Evolutionary conservation across 2,888 invertebrate species (phyloP).

Genomic region (Cheilosia vernalis): DNA sequence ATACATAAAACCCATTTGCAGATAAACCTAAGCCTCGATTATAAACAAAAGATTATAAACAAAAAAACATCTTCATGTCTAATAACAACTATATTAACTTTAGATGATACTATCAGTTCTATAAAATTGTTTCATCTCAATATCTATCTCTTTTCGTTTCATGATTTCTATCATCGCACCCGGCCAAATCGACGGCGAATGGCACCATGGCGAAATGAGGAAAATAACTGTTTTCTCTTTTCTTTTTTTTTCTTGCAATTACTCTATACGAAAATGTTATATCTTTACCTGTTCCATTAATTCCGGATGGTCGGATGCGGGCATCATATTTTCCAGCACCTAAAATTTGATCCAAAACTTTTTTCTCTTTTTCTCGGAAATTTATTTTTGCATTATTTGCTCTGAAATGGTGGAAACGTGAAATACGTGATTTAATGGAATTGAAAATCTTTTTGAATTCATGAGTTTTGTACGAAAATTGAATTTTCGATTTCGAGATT

Average conservation of each 20-base stretch:
- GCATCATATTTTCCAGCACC: constrained; percentile 96
- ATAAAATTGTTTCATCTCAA: constrained; percentile 25
- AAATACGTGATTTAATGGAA: constrained; percentile 75
- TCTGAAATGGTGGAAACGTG: constrained; percentile 84
- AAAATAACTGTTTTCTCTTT: background rate
- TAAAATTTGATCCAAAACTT: constrained; percentile 96
- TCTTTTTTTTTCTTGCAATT: constrained; percentile 32
- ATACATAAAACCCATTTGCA: background rate
- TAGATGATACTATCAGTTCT: background rate
- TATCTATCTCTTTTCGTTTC: constrained; percentile 5
- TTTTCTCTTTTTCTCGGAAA: constrained; percentile 97
- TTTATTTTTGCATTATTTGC: constrained; percentile 92
- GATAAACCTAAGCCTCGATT: constrained; percentile 15
- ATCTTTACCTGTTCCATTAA: constrained; percentile 95
- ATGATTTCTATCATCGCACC: background rate
- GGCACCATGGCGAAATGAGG: constrained; percentile 13
- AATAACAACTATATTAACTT: background rate
- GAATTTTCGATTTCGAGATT: constrained; percentile 49
- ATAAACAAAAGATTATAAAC: background rate
- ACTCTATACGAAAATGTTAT: constrained; percentile 24
- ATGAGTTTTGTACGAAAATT: constrained; percentile 63
- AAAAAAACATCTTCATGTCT: background rate
- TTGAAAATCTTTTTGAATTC: constrained; percentile 68
- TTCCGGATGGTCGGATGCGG: constrained; percentile 95
- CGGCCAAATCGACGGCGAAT: constrained; percentile 16